Conservation (phyloP, 2,797 vertebrate genomes). For the Dallia pectoralis region DNA sequence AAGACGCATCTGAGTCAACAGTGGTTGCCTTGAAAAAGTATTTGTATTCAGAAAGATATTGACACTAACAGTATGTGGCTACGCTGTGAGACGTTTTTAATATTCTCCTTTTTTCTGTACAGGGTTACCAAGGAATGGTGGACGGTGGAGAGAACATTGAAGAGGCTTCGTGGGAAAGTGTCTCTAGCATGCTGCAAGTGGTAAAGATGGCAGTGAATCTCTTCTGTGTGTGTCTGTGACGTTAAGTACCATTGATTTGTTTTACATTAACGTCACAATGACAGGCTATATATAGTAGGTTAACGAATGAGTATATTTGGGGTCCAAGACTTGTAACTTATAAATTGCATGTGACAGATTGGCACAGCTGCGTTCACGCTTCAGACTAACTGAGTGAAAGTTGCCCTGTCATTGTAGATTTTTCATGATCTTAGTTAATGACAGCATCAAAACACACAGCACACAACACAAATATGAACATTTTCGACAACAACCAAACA, state of each 20-base stretch:
- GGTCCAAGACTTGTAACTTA: not conserved
- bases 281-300: not conserved
- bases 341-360: not conserved
- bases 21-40: not conserved
- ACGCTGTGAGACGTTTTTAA: not conserved
- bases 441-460: not conserved
- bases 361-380: not conserved
- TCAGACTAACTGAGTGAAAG: not conserved
- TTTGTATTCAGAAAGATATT: not conserved
- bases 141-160: conserved; percentile 91
- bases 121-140: conserved; percentile 99
- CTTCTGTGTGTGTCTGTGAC: not conserved
- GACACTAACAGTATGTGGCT: not conserved
- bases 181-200: conserved; percentile 97
- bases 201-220: conserved; percentile 38
- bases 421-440: not conserved
- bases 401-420: not conserved
- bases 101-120: conserved; percentile 8
- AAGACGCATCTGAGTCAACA: not conserved
- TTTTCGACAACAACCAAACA: too few relatives aligned
- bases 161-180: conserved; percentile 93
- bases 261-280: not conserved
- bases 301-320: not conserved
- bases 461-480: too few relatives aligned
- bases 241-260: not conserved